phyloP scores from a whole-genome alignment of 2,797 vertebrate species.

The Poecilia velifera region DNA sequence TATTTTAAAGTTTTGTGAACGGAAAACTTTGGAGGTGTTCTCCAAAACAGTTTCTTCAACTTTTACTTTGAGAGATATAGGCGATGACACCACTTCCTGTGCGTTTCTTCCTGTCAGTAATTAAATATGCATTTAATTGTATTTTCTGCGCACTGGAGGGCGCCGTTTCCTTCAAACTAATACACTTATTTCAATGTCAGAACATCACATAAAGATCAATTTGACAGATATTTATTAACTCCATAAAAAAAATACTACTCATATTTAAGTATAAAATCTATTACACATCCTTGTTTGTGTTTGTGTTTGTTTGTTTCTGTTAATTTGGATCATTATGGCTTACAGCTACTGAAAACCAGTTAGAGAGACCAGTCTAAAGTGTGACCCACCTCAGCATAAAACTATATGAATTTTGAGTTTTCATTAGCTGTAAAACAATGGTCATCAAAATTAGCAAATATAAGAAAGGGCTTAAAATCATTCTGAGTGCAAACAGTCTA shows the following conservation, averaged over 20 bases:
- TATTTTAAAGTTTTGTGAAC: background rate
- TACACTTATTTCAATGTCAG: background rate
- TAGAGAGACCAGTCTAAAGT: background rate
- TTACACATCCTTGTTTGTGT: background rate
- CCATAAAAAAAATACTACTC: background rate
- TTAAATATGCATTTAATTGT: no score
- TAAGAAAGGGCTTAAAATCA: background rate
- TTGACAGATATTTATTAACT: no score
- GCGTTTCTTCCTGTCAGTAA: background rate
- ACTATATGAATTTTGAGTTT: background rate
- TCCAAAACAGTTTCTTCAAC: background rate
- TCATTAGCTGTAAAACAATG: background rate
- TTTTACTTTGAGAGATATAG: background rate
- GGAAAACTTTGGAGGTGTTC: background rate
- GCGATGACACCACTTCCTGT: constrained; percentile 13
- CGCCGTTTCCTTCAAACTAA: constrained; percentile 13
- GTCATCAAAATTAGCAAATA: background rate
- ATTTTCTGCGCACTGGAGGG: constrained; percentile 2
- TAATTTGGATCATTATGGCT: background rate
- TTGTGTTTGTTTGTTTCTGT: background rate
- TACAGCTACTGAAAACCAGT: background rate
- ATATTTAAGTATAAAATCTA: background rate
- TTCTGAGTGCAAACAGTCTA: background rate
- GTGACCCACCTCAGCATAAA: background rate
- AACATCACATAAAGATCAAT: background rate